Base-by-base conservation (phyloP, 1,140 invertebrate species). In the Drosophila arizonae region DNA sequence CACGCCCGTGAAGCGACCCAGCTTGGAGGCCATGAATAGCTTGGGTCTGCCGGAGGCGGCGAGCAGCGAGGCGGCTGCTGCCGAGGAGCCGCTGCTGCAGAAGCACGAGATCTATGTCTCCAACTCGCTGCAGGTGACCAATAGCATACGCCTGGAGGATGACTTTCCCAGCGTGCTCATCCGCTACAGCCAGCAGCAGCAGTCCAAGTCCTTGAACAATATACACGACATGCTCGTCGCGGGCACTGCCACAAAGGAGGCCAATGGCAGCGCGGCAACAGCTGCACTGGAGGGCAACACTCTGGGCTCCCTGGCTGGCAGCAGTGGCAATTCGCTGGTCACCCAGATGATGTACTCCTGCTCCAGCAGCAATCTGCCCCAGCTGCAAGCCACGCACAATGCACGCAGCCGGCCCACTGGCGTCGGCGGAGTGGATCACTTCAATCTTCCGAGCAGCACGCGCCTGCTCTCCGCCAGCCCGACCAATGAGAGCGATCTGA, bases 401-500 rank as follows among this genome's bases (percentile, higher is more conserved):
- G 91, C 0, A 92, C 91, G 54, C 33, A 6, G 87, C 76, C 28
- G 90, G 88, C 70, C 21, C 8, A 11, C 13, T 10, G 58, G 24
- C 28, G 45, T 46, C 41, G 41, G 43, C 0, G 81, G 62, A 6
- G 74, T 58, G 0, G 55, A 62, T 1, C 64, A 55, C 30, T 75
- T 71, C 10, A 61, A 65, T 17, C 30, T 75, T 21, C 64, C 56
- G 0, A 56, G 21, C 48, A 48, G 62, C 30, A 54, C 60, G 10
- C 81, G 87, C 0, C 63, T 88, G 5, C 76, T 85, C 1, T 81
- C 90, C 0, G 93, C 92, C 46, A 94, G 93, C 67, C 93, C 93
- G 4, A 93, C 93, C 39, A 93, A 93, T 71, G 93, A 94, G 81
- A 94, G 93, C 79, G 94, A 94, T 84, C 93, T 94, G 5, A 94